Evolutionary conservation across 2,888 invertebrate genomes (phyloP).

Genomic region (Pyrrhia umbra): DNA sequence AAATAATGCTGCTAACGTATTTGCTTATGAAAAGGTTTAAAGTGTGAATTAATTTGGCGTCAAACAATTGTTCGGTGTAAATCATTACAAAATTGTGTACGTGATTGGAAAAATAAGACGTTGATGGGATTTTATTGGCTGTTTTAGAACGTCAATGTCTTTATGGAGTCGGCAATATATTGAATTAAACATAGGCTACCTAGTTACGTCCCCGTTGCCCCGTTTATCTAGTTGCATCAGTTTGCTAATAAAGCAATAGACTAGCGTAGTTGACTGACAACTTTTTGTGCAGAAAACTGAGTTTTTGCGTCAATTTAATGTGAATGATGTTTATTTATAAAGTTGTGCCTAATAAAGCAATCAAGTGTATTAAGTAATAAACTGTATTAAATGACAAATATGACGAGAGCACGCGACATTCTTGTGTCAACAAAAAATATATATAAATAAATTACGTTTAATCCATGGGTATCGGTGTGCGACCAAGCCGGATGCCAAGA

Average conservation of each 20-base stretch:
- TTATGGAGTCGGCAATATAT: slow-evolving; percentile 18
- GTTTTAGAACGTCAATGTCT: slow-evolving; percentile 45
- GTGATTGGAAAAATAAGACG: slow-evolving; percentile 17
- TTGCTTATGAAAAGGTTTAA: neutral
- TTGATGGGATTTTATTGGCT: slow-evolving; percentile 18
- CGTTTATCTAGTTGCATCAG: slow-evolving; percentile 30
- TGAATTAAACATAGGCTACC: slow-evolving; percentile 47
- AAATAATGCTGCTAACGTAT: slow-evolving; percentile 34
- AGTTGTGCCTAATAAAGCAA: neutral
- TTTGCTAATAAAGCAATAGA: slow-evolving; percentile 23
- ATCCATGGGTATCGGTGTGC: slow-evolving; percentile 17
- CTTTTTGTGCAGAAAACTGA: slow-evolving; percentile 2
- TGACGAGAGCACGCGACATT: neutral
- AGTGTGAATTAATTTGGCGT: neutral
- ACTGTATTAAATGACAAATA: neutral
- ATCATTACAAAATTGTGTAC: slow-evolving; percentile 14
- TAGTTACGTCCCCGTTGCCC: slow-evolving; percentile 20
- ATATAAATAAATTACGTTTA: slow-evolving; percentile 40
- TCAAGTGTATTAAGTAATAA: neutral
- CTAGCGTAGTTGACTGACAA: neutral
- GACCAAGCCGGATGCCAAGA: slow-evolving; percentile 48
- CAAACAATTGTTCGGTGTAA: neutral
- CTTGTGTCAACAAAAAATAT: slow-evolving; percentile 10
- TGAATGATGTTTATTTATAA: neutral
- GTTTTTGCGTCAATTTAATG: neutral